These are phyloP conservation scores for Spatulosminthurus flaviceps DNA, from an alignment of 2,888 invertebrate genomes.

Conservation along the genomic window DNA sequence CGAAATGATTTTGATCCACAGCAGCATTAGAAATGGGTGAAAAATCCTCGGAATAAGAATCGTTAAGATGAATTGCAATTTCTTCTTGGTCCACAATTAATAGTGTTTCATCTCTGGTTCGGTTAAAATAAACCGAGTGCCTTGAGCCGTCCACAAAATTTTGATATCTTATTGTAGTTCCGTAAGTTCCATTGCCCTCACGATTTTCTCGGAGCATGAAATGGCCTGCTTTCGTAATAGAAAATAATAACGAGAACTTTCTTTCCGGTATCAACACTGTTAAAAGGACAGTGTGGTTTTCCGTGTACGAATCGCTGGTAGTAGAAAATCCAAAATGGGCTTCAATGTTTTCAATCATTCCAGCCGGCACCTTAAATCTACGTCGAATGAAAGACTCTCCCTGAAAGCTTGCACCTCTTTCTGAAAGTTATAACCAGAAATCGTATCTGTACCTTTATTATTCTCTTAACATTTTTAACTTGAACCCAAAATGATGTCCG, in stretches of 20 bases:
- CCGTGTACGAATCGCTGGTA: constrained; percentile 69
- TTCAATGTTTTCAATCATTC: constrained; percentile 76
- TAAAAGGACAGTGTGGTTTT: constrained; percentile 80
- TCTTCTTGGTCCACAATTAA: constrained; percentile 67
- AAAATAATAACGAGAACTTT: constrained; percentile 83
- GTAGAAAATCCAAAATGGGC: constrained; percentile 86
- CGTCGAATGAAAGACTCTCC: constrained; percentile 85
- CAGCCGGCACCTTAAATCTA: constrained; percentile 70
- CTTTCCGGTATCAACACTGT: constrained; percentile 79
- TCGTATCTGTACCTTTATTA: no score
- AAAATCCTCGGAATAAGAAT: neutral
- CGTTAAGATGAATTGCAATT: constrained; percentile 46
- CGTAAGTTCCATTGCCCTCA: constrained; percentile 75
- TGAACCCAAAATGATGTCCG: no score
- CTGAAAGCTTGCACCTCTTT: constrained; percentile 89
- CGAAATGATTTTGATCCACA: constrained; percentile 49
- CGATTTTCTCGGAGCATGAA: constrained; percentile 86
- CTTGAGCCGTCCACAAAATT: constrained; percentile 84
- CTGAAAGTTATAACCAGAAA: constrained; percentile 65
- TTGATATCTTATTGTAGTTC: constrained; percentile 79
- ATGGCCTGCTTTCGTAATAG: constrained; percentile 83
- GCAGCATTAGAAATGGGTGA: constrained; percentile 71
- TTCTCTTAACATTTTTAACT: no score
- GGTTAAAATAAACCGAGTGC: constrained; percentile 77
- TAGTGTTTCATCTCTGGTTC: constrained; percentile 77